phyloP scores from a whole-genome alignment of 2,113 vertebrate genomes.

The Ginglymostoma cirratum region DNA sequence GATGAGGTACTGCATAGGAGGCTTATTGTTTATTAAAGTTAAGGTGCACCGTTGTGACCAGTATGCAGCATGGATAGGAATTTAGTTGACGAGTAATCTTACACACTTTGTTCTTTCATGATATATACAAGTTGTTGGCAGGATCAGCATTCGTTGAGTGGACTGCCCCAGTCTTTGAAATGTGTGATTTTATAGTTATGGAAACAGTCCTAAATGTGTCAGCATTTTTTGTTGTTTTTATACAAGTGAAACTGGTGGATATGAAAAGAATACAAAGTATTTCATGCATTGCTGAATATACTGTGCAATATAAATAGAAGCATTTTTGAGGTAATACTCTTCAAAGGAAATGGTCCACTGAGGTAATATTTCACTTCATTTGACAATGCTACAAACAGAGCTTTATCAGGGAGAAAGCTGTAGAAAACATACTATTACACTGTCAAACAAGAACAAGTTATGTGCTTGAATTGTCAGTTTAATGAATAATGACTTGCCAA shows the following conservation, averaged over 20 bases:
- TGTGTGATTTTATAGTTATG: neutral
- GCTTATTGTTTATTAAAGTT: too few relatives aligned
- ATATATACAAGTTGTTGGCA: too few relatives aligned
- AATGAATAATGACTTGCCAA: neutral
- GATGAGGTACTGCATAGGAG: too few relatives aligned
- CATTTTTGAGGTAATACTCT: too few relatives aligned
- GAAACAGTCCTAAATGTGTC: neutral
- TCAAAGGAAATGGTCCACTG: too few relatives aligned
- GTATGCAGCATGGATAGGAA: too few relatives aligned
- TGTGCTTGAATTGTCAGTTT: conserved; percentile 6
- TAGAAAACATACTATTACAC: neutral
- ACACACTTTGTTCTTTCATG: too few relatives aligned
- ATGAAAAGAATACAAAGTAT: neutral
- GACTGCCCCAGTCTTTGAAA: neutral
- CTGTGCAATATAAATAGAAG: neutral
- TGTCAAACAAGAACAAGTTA: neutral
- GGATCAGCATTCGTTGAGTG: neutral
- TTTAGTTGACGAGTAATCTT: too few relatives aligned
- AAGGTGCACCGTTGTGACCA: too few relatives aligned
- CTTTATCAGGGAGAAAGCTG: neutral
- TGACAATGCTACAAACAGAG: neutral
- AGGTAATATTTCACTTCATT: neutral
- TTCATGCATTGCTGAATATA: neutral
- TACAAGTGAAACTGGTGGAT: neutral
- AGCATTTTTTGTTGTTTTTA: neutral